phyloP scores from a whole-genome alignment of 2,113 vertebrate genomes.

The Pluvianellus socialis region DNA sequence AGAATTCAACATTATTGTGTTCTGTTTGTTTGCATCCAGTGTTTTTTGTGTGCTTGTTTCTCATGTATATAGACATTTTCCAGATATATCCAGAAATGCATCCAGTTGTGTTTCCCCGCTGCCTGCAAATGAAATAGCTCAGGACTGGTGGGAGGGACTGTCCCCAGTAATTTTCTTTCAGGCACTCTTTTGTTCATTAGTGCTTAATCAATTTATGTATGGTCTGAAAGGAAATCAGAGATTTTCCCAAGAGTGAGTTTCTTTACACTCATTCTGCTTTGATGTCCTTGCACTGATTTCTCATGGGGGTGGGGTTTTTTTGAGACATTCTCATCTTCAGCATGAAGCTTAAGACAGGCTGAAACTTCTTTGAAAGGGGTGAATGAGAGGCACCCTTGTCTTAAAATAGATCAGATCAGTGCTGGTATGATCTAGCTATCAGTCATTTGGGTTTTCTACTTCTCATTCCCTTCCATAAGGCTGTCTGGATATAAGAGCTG shows the following conservation, averaged over 20 bases:
- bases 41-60: neutral
- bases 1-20: neutral
- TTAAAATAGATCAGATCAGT: neutral
- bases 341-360: neutral
- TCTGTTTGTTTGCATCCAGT: neutral
- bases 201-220: constrained; percentile 17
- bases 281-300: neutral
- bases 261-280: neutral
- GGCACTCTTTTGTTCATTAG: neutral
- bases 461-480: neutral
- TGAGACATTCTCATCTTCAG: neutral
- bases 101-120: neutral
- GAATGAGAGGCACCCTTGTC: neutral
- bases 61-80: neutral
- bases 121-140: neutral
- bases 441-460: neutral
- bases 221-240: neutral
- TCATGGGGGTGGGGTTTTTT: neutral
- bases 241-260: neutral
- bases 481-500: neutral
- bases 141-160: neutral
- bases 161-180: neutral
- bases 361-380: neutral
- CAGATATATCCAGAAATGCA: neutral
- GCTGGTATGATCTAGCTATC: neutral